These are phyloP conservation scores for Heliothis peltigera DNA, from an alignment of 2,888 invertebrate species.

Conservation along the genomic window DNA sequence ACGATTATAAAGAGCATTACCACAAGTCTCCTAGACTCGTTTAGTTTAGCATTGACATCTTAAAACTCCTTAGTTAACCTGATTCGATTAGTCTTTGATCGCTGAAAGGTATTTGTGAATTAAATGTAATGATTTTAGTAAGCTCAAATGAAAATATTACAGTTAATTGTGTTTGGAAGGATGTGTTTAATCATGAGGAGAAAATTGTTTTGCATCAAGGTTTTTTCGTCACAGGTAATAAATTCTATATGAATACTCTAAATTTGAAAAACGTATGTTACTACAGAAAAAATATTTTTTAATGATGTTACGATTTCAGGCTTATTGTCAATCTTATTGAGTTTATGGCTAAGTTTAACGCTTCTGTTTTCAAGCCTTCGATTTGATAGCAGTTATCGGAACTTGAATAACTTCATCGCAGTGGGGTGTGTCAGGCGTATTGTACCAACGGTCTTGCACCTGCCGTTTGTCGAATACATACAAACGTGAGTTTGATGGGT, in stretches of 20 bases:
- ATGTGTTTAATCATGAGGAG: constrained; percentile 69
- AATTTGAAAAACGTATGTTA: neutral
- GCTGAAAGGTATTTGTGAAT: neutral
- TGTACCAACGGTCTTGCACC: constrained; percentile 56
- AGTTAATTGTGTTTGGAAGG: constrained; percentile 69
- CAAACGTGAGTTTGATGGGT: constrained; percentile 62
- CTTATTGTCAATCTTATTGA: constrained; percentile 65
- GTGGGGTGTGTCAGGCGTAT: constrained; percentile 71
- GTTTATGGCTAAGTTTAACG: constrained; percentile 69
- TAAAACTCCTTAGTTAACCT: neutral
- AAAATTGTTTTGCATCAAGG: constrained; percentile 65
- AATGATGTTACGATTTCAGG: constrained; percentile 66
- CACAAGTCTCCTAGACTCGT: constrained; percentile 44
- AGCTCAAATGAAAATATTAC: constrained; percentile 18
- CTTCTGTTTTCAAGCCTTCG: constrained; percentile 69
- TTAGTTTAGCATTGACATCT: constrained; percentile 25
- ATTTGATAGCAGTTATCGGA: constrained; percentile 77
- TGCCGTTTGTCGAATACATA: constrained; percentile 60
- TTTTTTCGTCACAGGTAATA: constrained; percentile 69
- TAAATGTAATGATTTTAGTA: constrained; percentile 30
- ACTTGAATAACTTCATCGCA: constrained; percentile 79
- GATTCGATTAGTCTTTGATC: neutral
- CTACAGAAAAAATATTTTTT: neutral
- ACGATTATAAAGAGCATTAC: constrained; percentile 26
- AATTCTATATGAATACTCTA: neutral